Conservation (phyloP, 1,140 invertebrate species). For the Atta texana region DNA sequence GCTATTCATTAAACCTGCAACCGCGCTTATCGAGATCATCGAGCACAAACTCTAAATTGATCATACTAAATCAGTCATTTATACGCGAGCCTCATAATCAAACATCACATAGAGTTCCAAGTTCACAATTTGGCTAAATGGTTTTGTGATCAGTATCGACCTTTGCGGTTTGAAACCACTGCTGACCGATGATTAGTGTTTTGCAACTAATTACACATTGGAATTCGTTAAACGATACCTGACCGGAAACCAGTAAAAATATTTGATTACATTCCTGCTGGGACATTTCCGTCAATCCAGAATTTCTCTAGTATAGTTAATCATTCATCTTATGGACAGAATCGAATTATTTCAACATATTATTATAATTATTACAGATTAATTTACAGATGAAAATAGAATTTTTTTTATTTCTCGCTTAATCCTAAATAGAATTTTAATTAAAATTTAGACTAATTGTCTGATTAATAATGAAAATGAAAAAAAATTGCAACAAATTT, state of each 20-base stretch:
- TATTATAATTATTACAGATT: neutral
- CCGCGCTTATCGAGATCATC: conserved; percentile 45
- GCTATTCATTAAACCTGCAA: conserved; percentile 71
- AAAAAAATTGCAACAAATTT: too few species aligned
- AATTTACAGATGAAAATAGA: conserved; percentile 14
- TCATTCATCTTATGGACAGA: neutral
- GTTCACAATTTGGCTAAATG: conserved; percentile 72
- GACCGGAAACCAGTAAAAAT: conserved; percentile 38
- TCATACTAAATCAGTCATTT: conserved; percentile 67
- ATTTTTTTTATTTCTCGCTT: neutral
- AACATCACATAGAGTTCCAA: conserved; percentile 68
- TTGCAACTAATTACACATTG: conserved; percentile 61
- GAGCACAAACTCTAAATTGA: conserved; percentile 35
- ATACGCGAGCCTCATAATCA: conserved; percentile 68
- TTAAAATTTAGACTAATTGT: neutral
- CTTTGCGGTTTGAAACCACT: conserved; percentile 46
- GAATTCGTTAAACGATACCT: conserved; percentile 51
- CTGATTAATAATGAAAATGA: neutral
- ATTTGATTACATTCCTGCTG: conserved; percentile 25
- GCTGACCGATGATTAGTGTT: conserved; percentile 47
- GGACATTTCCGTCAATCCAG: conserved; percentile 1
- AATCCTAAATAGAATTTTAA: neutral
- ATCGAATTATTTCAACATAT: neutral
- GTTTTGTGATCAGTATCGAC: conserved; percentile 64
- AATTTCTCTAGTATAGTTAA: conserved; percentile 10